These are phyloP conservation scores for Myotis lucifugus DNA, from an alignment of 2,113 vertebrate species.

Conservation along the genomic window DNA sequence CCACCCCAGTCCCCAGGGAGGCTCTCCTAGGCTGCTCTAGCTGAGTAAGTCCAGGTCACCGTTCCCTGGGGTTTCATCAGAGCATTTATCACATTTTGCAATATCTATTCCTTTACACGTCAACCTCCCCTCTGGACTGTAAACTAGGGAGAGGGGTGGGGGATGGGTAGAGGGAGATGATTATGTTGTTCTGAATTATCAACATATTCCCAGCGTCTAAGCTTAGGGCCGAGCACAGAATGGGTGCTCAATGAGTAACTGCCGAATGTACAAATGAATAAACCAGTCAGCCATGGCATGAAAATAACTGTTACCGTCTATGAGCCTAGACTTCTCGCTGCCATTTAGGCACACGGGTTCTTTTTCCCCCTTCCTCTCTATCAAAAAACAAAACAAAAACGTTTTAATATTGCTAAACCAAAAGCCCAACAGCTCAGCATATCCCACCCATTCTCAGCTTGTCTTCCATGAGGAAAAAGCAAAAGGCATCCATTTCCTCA, in stretches of 20 bases:
- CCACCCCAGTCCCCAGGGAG: neutral
- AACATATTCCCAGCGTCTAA: neutral
- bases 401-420: neutral
- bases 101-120: neutral
- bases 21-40: neutral
- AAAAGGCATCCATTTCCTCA: slow-evolving; percentile 18
- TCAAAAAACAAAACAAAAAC: neutral
- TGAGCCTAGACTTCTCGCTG: neutral
- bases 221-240: neutral
- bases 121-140: neutral
- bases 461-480: neutral
- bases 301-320: neutral
- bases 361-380: neutral
- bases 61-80: neutral
- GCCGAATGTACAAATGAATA: neutral
- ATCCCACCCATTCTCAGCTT: neutral
- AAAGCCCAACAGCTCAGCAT: neutral
- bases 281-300: neutral
- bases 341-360: neutral
- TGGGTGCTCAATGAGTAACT: neutral
- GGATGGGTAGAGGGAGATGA: neutral
- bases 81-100: neutral
- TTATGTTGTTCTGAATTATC: neutral
- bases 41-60: neutral
- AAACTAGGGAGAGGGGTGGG: neutral